Base-by-base conservation (phyloP, 2,113 vertebrate species). In the Halichoerus grypus region DNA sequence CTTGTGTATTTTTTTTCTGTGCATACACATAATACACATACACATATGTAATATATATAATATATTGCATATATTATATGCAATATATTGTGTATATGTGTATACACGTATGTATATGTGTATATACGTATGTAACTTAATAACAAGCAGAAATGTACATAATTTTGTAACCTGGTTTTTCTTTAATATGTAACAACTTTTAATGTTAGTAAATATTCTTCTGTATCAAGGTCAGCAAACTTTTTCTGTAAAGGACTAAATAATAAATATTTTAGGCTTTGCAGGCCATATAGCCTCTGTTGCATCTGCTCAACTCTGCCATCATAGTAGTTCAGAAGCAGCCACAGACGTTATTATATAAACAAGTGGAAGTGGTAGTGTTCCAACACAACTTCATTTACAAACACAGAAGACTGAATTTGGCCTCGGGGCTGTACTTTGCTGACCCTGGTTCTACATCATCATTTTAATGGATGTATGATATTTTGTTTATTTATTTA, bases 401-500 rank as follows among this genome's bases (percentile, higher is more conserved):
- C 59, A 72, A 61, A 93, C 71, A 53, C 13, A 53, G 16, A 18
- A 97, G 33, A 42, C 36, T 49, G 12, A 33, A 61, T 92, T 82
- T 96, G 87, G 46, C 36, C 57, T 88, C 49, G 90, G 36, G 88
- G 19, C 19, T 95, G 0, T 42, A 22, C 55, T 96, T 97, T 87
- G 39, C 31, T 33, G n/a, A 69, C 31, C 12, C 65, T 90, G 51
- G 13, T 81, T 97, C 46, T 67, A 49, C 6, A 9, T 81, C 39
- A 67, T 89, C 7, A 88, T 51, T 88, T 94, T 80, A 92, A 80
- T 93, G 13, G 28, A n/a, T 94, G 21, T 10, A 63, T 82, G 13
- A 4, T 94, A 88, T 74, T 88, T 92, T 28, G 46, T 82, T 91
- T 46, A 69, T 72, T 88, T 85, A 91, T 92, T 96, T 94, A 93